Evolutionary conservation across 1,140 invertebrate genomes (phyloP).

Genomic region (Aphaenogaster ashmeadi): DNA sequence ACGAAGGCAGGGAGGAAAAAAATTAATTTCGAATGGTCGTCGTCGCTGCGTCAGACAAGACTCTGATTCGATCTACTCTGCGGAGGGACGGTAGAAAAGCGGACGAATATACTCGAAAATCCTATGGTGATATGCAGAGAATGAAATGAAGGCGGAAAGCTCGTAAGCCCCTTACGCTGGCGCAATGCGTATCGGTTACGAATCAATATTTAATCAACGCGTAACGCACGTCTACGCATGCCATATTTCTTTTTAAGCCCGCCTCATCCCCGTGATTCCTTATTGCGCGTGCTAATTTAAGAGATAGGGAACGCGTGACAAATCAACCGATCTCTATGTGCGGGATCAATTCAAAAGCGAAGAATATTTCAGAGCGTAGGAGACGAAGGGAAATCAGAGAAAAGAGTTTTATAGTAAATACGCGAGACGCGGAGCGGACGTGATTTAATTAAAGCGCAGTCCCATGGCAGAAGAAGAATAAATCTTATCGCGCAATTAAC

Average conservation of each 20-base stretch:
- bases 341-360: not conserved
- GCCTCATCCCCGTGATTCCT: not conserved
- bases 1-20: slow-evolving; percentile 42
- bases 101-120: slow-evolving; percentile 58
- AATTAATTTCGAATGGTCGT: slow-evolving; percentile 70
- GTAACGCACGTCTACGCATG: not conserved
- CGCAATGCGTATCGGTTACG: slow-evolving; percentile 63
- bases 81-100: slow-evolving; percentile 1
- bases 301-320: not conserved
- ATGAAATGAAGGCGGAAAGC: slow-evolving; percentile 71
- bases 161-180: slow-evolving; percentile 69
- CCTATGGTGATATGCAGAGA: slow-evolving; percentile 61
- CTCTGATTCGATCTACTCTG: slow-evolving; percentile 64
- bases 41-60: slow-evolving; percentile 58
- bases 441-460: slow-evolving; percentile 72
- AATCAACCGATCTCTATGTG: not conserved
- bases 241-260: not conserved
- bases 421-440: slow-evolving; percentile 12
- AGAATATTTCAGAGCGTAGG: not conserved
- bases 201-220: slow-evolving; percentile 77
- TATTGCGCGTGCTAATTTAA: not conserved
- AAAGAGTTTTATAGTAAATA: not conserved
- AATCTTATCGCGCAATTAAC: slow-evolving; percentile 59
- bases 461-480: slow-evolving; percentile 32
- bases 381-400: not conserved